Evolutionary conservation across 2,888 invertebrate species (phyloP), one percentile per base, ranked within the genome.

Genomic region (Rhodophaea formosa): DNA sequence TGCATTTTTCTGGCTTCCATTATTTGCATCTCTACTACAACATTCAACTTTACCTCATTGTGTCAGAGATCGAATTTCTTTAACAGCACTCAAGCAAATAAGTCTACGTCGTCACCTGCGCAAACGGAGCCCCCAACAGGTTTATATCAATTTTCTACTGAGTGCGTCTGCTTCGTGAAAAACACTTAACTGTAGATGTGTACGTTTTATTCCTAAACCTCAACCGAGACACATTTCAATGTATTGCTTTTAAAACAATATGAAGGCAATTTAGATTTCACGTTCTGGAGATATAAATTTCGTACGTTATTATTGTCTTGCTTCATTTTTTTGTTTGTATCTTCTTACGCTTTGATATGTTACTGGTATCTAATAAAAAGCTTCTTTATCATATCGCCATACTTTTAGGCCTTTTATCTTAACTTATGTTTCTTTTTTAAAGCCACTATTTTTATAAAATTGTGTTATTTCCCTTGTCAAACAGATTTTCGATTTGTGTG

Each of bases 111-210:
- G 84, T 83, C 87, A 84, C 82, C 86, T 86, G 85, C 76, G 76
- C 79, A 84, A 87, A 83, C 84, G 76, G 77, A 77, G 79, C 72
- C 79, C 83, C 83, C 82, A 86, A 86, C 82, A 86, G 84, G 86
- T 89, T 90, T 89, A 84, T 88, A 86, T 88, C 87, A 90, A 89
- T 90, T 90, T 89, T 89, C 89, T 79, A 77, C 83, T 74, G 81
- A 86, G 84, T 88, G 88, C 85, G 83, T 86, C 86, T 87, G 85
- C 79, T 78, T 80, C 77, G 83, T 71, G 79, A 74, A 82, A 86
- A 87, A 86, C 86, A 86, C 82, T 87, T 84, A 81, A 75, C 72
- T 69, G 67, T 75, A 69, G 72, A 76, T 78, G 75, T 77, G 74
- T 72, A 69, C 62, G 61, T 70, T 70, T 72, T 66, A 65, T 68